Conservation (phyloP, 2,888 invertebrate species). For the Meandrusa payeni region DNA sequence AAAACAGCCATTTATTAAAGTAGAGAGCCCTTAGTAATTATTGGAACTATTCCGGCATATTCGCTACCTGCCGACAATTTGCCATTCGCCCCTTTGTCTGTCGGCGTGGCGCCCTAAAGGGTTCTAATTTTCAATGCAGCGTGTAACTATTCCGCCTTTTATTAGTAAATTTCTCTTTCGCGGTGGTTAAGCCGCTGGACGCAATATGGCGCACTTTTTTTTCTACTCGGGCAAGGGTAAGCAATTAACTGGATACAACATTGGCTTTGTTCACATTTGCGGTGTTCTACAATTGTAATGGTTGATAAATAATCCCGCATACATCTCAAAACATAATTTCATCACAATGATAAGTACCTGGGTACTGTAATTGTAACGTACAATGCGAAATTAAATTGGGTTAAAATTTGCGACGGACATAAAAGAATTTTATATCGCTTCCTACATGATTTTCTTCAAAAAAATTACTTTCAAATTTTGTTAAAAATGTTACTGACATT, state of each 20-base stretch:
- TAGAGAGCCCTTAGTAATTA: conserved; percentile 75
- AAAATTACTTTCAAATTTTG: too few species aligned
- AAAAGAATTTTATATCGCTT: too few species aligned
- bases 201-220: conserved; percentile 76
- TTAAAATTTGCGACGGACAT: conserved; percentile 2
- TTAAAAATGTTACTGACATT: too few species aligned
- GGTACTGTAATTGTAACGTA: conserved; percentile 12
- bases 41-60: conserved; percentile 70
- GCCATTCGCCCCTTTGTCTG: conserved; percentile 78
- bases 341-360: conserved; percentile 15
- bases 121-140: conserved; percentile 79
- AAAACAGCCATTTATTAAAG: conserved; percentile 79
- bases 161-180: conserved; percentile 78
- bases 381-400: conserved; percentile 7
- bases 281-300: conserved; percentile 52
- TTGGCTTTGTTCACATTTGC: conserved; percentile 61
- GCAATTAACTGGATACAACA: conserved; percentile 70
- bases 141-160: conserved; percentile 76
- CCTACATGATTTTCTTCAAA: too few species aligned
- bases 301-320: conserved; percentile 22
- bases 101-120: conserved; percentile 80
- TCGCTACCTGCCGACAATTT: conserved; percentile 80
- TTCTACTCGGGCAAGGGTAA: conserved; percentile 66
- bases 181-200: conserved; percentile 75
- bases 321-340: conserved; percentile 20